A percentile compares a stretch with the other conserved stretches of the same genome.
Evolutionary conservation across 2,888 invertebrate species (phyloP).

Genomic region (Xanthostigma xanthostigma): DNA sequence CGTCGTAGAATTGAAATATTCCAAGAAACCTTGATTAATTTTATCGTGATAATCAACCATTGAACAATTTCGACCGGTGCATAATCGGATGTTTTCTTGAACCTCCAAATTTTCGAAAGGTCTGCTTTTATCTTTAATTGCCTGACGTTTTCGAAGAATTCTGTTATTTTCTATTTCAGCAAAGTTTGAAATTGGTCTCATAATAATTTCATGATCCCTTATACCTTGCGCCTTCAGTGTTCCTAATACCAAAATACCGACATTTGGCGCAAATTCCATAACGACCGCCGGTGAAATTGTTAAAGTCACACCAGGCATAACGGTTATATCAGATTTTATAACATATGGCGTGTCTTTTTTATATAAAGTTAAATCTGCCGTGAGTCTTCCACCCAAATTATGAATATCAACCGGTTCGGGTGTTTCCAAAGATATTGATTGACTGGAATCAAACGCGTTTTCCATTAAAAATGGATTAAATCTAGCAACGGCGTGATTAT

Average conservation of each 20-base stretch:
- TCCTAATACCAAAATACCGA: constrained; percentile 90
- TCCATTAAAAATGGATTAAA: constrained; percentile 77
- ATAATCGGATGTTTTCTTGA: constrained; percentile 56
- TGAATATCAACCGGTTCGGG: constrained; percentile 42
- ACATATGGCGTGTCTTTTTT: constrained; percentile 56
- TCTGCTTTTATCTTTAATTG: constrained; percentile 4
- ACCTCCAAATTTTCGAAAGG: constrained; percentile 38
- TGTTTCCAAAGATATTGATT: constrained; percentile 51
- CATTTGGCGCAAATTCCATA: constrained; percentile 88
- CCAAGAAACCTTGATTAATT: constrained; percentile 73
- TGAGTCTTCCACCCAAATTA: constrained; percentile 62
- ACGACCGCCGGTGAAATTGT: constrained; percentile 78
- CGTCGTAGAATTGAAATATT: constrained; percentile 90
- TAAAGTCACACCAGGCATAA: constrained; percentile 86
- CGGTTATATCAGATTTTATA: constrained; percentile 79
- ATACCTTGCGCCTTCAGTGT: constrained; percentile 72
- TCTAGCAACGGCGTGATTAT: constrained; percentile 86
- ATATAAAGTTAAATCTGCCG: constrained; percentile 47
- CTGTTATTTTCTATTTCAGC: constrained; percentile 28
- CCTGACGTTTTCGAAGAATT: constrained; percentile 27
- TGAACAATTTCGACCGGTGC: constrained; percentile 59
- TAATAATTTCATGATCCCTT: constrained; percentile 56
- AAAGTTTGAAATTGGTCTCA: constrained; percentile 43
- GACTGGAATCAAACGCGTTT: constrained; percentile 59
- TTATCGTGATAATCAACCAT: constrained; percentile 35